phyloP scores from a whole-genome alignment of 2,888 invertebrate species.

The Parnassius mnemosyne region DNA sequence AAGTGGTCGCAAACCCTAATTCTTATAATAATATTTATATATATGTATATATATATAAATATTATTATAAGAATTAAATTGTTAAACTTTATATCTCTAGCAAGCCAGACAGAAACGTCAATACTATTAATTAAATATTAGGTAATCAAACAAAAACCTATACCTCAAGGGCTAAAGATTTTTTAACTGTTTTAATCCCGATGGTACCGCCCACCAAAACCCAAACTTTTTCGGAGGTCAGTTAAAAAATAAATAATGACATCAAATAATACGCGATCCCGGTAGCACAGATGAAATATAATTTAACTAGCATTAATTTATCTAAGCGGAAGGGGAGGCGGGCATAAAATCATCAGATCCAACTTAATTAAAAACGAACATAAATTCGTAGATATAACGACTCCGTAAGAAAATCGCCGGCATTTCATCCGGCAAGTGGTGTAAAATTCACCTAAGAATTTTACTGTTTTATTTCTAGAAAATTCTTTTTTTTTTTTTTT shows the following conservation, averaged over 20 bases:
- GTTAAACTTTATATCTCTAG: too few species aligned
- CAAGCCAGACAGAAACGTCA: not conserved
- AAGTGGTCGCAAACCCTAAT: too few species aligned
- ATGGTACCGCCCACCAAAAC: conserved; percentile 6
- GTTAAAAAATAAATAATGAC: conserved; percentile 58
- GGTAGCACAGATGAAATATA: conserved; percentile 50
- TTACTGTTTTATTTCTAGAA: too few species aligned
- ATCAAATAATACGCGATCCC: conserved; percentile 52
- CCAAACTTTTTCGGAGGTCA: not conserved
- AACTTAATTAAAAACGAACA: conserved; percentile 27
- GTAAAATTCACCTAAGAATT: too few species aligned
- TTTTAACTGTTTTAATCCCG: conserved; percentile 24
- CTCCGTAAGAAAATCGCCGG: too few species aligned
- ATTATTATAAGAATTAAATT: too few species aligned
- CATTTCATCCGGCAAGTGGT: too few species aligned
- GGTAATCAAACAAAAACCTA: not conserved
- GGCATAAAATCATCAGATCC: conserved; percentile 32
- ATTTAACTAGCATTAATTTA: conserved; percentile 34
- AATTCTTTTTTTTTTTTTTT: too few species aligned
- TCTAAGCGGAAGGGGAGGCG: conserved; percentile 31
- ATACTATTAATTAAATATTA: conserved; percentile 14
- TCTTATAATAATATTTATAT: too few species aligned
- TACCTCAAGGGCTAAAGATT: conserved; percentile 10
- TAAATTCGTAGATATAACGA: too few species aligned
- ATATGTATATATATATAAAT: too few species aligned